Percentiles rank a stretch among this genome's conserved stretches.
phyloP scores from a whole-genome alignment of 1,140 invertebrate species.

The Halictus rubicundus region DNA sequence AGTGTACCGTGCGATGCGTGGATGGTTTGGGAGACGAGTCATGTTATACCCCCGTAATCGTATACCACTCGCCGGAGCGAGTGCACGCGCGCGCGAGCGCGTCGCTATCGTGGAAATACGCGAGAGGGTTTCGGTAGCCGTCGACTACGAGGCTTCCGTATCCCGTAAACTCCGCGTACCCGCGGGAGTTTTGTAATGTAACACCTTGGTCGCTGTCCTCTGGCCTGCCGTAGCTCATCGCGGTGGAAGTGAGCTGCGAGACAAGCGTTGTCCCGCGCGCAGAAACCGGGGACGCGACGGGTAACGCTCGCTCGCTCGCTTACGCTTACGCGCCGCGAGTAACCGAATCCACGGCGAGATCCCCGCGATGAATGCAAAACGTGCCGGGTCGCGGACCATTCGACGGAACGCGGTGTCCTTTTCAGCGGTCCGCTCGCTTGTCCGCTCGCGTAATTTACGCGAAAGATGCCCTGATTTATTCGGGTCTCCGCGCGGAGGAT shows the following conservation, averaged over 20 bases:
- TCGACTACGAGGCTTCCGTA: conserved; percentile 57
- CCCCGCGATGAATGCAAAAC: conserved; percentile 43
- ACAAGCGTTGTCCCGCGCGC: conserved; percentile 47
- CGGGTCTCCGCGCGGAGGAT: neutral
- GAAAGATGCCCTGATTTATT: neutral
- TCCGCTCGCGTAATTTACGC: conserved; percentile 27
- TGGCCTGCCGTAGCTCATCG: conserved; percentile 39
- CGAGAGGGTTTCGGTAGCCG: conserved; percentile 62
- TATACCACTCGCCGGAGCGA: conserved; percentile 40
- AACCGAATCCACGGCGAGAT: conserved; percentile 57
- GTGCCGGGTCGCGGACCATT: conserved; percentile 20
- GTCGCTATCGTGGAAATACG: conserved; percentile 40
- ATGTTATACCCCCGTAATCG: conserved; percentile 58
- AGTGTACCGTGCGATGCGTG: neutral
- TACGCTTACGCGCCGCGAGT: conserved; percentile 16
- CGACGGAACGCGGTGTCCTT: conserved; percentile 1
- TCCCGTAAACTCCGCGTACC: conserved; percentile 50
- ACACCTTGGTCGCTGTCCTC: conserved; percentile 52
- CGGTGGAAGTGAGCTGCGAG: conserved; percentile 1
- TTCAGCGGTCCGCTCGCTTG: neutral
- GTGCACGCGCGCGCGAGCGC: too few species aligned
- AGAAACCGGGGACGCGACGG: conserved; percentile 19
- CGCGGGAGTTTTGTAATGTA: conserved; percentile 59
- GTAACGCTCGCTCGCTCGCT: too few species aligned
- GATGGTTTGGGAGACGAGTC: conserved; percentile 44